Evolutionary conservation across 2,888 invertebrate genomes (phyloP), one percentile per base, ranked within the genome.

Genomic region (Trachelus troglodyta): DNA sequence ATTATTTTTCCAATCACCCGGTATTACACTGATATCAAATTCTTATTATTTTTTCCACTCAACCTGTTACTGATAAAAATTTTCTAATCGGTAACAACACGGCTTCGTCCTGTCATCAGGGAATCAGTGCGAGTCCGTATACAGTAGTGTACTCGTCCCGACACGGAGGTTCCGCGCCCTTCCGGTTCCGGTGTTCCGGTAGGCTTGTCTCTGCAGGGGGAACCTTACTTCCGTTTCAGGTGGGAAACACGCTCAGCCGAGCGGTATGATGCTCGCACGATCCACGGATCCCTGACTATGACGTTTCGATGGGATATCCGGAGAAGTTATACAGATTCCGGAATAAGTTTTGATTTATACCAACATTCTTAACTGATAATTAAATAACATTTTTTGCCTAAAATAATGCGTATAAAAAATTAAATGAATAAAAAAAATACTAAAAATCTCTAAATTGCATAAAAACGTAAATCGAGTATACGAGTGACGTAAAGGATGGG

Each of bases 151-250:
- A 85, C 82, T 30, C 84, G 83, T 79, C 83, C 76, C 85, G 84
- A 83, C 71, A 84, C 88, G 85, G 87, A 87, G 87, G 86, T 86
- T 89, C 90, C 91, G 91, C 91, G 87, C 91, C 91, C 91, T 91
- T 91, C 91, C 91, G 91, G 90, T 91, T 91, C 91, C 91, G 91
- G 91, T 91, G 91, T 91, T 91, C 91, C 91, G 91, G 91, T 91
- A 91, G 91, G 90, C 89, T 91, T 90, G 89, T 87, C 87, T 83
- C 83, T 80, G 77, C 81, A 80, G 83, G 83, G 80, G 81, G 83
- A 79, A 80, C 81, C 83, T 77, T 76, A 76, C 76, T 34, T 80
- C 83, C 81, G 78, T 83, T 84, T 85, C 85, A 82, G 83, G 81
- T 81, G 90, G 90, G 90, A 91, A 90, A 90, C 89, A 90, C 90